phyloP scores from a whole-genome alignment of 2,113 vertebrate genomes.

The Hypomesus transpacificus region DNA sequence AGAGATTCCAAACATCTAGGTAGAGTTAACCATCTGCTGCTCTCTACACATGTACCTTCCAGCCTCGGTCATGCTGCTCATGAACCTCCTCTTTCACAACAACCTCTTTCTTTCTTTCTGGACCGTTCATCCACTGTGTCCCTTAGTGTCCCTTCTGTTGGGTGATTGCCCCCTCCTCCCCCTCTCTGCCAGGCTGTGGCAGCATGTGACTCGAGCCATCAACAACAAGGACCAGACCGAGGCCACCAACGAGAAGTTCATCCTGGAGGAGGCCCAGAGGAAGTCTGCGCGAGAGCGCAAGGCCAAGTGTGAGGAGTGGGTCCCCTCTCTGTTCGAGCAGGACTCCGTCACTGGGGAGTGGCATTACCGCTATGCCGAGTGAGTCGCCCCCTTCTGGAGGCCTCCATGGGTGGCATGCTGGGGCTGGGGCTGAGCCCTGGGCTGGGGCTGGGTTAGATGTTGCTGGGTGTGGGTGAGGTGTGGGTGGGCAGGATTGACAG shows the following conservation, averaged over 20 bases:
- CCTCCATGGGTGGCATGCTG: too few species aligned
- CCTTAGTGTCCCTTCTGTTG: background rate
- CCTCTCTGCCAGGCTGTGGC: constrained; percentile 85
- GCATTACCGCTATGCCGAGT: constrained; percentile 97
- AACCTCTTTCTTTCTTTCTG: too few species aligned
- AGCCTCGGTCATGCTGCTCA: too few species aligned
- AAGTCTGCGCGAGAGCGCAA: constrained; percentile 90
- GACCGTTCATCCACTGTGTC: background rate
- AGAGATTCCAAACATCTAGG: too few species aligned
- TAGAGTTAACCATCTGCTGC: too few species aligned
- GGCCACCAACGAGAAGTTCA: constrained; percentile 93
- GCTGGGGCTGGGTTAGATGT: too few species aligned
- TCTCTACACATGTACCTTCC: too few species aligned
- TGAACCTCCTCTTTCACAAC: too few species aligned
- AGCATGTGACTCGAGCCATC: constrained; percentile 93
- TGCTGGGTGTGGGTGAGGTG: too few species aligned
- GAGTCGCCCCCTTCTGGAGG: constrained; percentile 56
- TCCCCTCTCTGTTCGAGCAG: constrained; percentile 86
- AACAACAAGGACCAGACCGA: constrained; percentile 97
- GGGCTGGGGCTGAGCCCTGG: too few species aligned
- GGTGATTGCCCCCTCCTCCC: background rate
- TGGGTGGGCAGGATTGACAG: too few species aligned
- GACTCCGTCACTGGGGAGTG: constrained; percentile 90
- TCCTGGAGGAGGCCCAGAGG: constrained; percentile 94
- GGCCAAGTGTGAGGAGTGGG: constrained; percentile 87